Evolutionary conservation across 2,797 vertebrate genomes (phyloP).

Genomic region (Muscicapa striata): DNA sequence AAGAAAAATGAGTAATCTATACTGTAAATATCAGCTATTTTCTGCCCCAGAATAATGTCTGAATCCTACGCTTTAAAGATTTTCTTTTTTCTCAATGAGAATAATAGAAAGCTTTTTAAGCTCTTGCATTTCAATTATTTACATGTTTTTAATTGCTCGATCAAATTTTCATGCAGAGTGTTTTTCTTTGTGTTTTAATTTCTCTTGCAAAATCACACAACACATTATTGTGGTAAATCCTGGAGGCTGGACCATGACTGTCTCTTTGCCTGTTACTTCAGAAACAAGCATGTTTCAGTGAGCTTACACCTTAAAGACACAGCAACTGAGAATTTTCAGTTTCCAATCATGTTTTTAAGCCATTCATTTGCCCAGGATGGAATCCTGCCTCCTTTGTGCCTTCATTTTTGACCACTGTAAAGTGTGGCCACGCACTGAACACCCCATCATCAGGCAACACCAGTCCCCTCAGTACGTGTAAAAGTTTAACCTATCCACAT

Average conservation of each 20-base stretch:
- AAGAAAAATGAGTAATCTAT: constrained; percentile 38
- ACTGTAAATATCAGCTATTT: constrained; percentile 32
- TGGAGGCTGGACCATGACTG: not conserved
- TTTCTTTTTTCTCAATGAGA: not conserved
- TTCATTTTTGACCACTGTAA: not conserved
- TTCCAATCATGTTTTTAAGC: not conserved
- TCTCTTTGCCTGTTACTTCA: constrained; percentile 17
- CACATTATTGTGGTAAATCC: constrained; percentile 2
- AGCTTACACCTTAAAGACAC: not conserved
- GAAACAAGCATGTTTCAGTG: not conserved
- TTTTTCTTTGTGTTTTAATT: not conserved
- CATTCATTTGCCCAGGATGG: not conserved
- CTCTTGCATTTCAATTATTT: constrained; percentile 23
- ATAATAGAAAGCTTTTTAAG: not conserved
- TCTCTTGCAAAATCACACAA: not conserved
- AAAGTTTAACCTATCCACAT: not conserved
- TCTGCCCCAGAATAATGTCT: not conserved
- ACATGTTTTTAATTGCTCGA: not conserved
- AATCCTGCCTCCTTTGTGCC: not conserved
- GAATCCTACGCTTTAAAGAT: not conserved
- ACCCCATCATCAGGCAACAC: not conserved
- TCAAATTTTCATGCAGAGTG: not conserved
- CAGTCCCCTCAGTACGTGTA: not conserved
- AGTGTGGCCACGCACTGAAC: not conserved
- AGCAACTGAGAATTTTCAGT: not conserved